These are phyloP conservation scores for Heterodera filipjevi DNA, from an alignment of 2,888 invertebrate genomes.

Conservation along the genomic window DNA sequence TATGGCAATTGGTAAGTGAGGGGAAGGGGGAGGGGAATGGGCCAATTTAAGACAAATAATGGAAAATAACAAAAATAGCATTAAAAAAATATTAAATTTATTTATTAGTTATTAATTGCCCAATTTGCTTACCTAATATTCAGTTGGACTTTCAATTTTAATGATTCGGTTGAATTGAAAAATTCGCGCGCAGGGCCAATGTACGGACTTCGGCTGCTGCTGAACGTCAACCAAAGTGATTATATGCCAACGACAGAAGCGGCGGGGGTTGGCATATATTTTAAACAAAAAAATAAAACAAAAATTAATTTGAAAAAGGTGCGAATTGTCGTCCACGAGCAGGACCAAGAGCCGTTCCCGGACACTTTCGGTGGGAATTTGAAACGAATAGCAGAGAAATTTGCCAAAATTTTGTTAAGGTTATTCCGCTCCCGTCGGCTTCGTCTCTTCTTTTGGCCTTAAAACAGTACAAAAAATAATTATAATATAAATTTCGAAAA, in stretches of 20 bases:
- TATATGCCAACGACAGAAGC: conserved; percentile 65
- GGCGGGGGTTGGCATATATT: conserved; percentile 52
- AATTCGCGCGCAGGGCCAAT: conserved; percentile 56
- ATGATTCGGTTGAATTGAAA: conserved; percentile 54
- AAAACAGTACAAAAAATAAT: conserved; percentile 54
- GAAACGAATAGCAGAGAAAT: not conserved
- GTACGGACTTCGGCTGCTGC: conserved; percentile 61
- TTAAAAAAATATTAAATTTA: too few species aligned
- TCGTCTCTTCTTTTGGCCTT: conserved; percentile 65
- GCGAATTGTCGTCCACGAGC: conserved; percentile 48
- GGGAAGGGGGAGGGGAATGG: not conserved
- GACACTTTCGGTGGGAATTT: conserved; percentile 45
- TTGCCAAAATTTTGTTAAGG: conserved; percentile 30
- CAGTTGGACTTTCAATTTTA: conserved; percentile 63
- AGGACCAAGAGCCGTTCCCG: conserved; percentile 64
- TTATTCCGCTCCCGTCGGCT: conserved; percentile 64
- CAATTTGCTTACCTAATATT: too few species aligned
- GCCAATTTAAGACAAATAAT: too few species aligned
- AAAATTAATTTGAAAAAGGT: conserved; percentile 27
- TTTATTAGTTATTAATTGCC: too few species aligned
- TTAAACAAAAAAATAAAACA: conserved; percentile 35
- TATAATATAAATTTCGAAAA: not conserved
- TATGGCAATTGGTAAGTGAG: conserved; percentile 63
- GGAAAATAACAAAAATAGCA: too few species aligned
- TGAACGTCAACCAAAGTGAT: conserved; percentile 65